These are phyloP conservation scores for Bovichtus variegatus DNA, from an alignment of 2,797 vertebrate species.

Conservation along the genomic window DNA sequence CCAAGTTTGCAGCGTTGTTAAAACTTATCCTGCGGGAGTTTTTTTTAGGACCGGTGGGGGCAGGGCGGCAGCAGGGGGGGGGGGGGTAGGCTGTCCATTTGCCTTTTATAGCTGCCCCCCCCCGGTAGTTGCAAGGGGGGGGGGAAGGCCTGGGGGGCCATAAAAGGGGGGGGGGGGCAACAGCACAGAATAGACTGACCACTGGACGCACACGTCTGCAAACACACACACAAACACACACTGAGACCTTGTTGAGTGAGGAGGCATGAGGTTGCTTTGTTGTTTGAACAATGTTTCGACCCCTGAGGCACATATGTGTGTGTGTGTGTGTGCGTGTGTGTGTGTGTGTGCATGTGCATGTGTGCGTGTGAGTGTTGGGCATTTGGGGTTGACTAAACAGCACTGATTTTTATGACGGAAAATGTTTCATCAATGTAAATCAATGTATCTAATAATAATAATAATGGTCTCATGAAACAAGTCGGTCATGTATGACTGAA, in stretches of 20 bases:
- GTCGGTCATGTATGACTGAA: neutral
- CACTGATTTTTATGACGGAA: neutral
- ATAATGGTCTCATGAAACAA: neutral
- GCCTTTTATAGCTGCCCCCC: slow-evolving; percentile 76
- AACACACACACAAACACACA: slow-evolving; percentile 40
- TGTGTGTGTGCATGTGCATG: slow-evolving; percentile 5
- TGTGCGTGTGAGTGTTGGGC: slow-evolving; percentile 9
- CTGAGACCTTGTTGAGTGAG: slow-evolving; percentile 30
- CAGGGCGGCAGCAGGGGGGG: slow-evolving; percentile 52
- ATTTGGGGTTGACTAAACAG: slow-evolving; percentile 54
- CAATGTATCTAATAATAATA: slow-evolving; percentile 9
- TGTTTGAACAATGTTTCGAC: slow-evolving; percentile 49
- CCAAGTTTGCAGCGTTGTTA: slow-evolving; percentile 44
- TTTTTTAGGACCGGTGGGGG: slow-evolving; percentile 71
- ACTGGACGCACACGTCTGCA: slow-evolving; percentile 47
- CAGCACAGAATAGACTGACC: slow-evolving; percentile 27
- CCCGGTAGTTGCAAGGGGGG: slow-evolving; percentile 44
- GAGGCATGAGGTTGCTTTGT: slow-evolving; percentile 49
- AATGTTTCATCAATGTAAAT: slow-evolving; percentile 34
- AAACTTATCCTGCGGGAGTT: slow-evolving; percentile 56
- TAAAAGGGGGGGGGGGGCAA: slow-evolving; percentile 3
- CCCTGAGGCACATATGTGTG: slow-evolving; percentile 22
- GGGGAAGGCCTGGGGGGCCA: slow-evolving; percentile 43
- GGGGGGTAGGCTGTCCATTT: slow-evolving; percentile 69
- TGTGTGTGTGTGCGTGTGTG: slow-evolving; percentile 19